Percentiles rank a stretch among this genome's conserved stretches.
These are phyloP conservation scores for Lophotis ruficrista DNA, from an alignment of 2,113 vertebrate genomes.

Conservation along the genomic window DNA sequence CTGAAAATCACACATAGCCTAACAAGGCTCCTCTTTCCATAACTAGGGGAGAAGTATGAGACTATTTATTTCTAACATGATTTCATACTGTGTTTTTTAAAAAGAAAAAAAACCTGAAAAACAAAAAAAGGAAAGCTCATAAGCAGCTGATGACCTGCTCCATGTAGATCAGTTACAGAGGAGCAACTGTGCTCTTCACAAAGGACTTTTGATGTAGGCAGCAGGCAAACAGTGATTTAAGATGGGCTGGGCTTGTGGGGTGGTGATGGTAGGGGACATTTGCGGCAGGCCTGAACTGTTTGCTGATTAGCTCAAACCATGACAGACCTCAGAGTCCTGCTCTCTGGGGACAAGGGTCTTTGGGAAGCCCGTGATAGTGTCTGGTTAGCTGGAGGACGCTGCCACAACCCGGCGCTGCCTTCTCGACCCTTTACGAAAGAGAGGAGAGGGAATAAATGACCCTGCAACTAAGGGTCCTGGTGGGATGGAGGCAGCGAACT, in stretches of 20 bases:
- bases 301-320: background rate
- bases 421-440: background rate
- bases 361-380: background rate
- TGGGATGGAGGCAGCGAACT: background rate
- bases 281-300: background rate
- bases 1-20: background rate
- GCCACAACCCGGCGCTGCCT: accelerated
- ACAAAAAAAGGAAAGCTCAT: background rate
- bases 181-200: conserved; percentile 41
- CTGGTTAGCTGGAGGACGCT: background rate
- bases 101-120: background rate
- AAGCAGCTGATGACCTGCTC: conserved; percentile 37
- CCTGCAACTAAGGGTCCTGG: background rate
- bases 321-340: background rate
- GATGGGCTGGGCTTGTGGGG: background rate
- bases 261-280: background rate
- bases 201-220: conserved; percentile 46
- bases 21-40: background rate
- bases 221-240: conserved; percentile 10
- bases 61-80: background rate
- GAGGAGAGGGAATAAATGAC: background rate
- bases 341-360: background rate
- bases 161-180: background rate
- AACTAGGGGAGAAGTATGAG: background rate
- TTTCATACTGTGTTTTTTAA: background rate